Base-by-base conservation (phyloP, 92 coral and sea anemone genomes). In the Muricea muricata region DNA sequence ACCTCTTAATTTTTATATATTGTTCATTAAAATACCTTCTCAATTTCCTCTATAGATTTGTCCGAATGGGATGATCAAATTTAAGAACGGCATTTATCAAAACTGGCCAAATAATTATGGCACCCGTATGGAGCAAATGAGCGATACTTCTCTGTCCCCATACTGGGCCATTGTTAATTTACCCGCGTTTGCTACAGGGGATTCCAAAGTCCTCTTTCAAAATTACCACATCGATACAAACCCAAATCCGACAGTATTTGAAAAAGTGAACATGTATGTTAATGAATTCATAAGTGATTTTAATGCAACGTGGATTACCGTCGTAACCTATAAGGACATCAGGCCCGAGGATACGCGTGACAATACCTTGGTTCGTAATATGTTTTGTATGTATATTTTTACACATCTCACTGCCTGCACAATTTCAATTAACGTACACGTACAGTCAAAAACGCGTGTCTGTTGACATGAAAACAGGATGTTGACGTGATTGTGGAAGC, bases 21-120 rank as follows among this genome's bases (percentile, higher is more conserved):
- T n/a, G n/a, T n/a, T n/a, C n/a, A n/a, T n/a, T n/a, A n/a, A n/a
- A n/a, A n/a, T n/a, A n/a, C n/a, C n/a, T n/a, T n/a, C n/a, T n/a
- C n/a, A n/a, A n/a, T 47, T 48, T 45, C 13, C 28, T 75, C 45
- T 46, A 42, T 74, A 77, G 82, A 77, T 77, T 28, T 77, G 82
- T 77, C 68, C 82, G 2, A 77, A 77, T 56, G 82, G 82, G 6
- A 21, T 29, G 9, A 77, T 77, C 17, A 41, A 54, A 21, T 31
- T 77, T 7, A 77, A 18, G 7, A 61, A 77, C 30, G 31, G 33
- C 12, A n/a, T 47, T 35, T 47, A 50, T 40, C 82, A 77, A 77
- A 15, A 54, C 34, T 77, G 63, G 65, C 82, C 82, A 31, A 54
- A 30, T 18, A 55, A 54, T 21, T 50, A 46, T 14, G 82, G 82